Percentiles rank a stretch among this genome's conserved stretches.
Evolutionary conservation across 2,113 vertebrate genomes (phyloP).

Genomic region (Pedetes capensis): DNA sequence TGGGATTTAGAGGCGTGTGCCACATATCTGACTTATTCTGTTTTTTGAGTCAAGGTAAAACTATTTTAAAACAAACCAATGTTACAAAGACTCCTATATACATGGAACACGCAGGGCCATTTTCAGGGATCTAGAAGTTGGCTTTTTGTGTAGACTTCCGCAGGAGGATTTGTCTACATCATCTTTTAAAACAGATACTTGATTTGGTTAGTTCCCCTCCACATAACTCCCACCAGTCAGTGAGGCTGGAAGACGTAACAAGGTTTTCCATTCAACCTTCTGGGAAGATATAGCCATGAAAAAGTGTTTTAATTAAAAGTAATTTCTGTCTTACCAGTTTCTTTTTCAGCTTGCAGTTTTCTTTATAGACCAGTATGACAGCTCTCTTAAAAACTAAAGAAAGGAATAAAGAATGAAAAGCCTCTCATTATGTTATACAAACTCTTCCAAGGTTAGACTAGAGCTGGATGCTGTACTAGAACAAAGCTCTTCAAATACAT

Average conservation of each 20-base stretch:
- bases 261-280: background rate
- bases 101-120: background rate
- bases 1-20: no score
- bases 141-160: background rate
- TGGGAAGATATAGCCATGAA: background rate
- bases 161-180: background rate
- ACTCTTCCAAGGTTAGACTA: background rate
- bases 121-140: background rate
- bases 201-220: background rate
- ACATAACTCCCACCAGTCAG: background rate
- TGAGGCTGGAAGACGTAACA: background rate
- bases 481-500: background rate
- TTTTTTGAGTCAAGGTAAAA: background rate
- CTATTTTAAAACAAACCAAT: background rate
- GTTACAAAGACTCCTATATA: background rate
- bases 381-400: constrained; percentile 96
- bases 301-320: background rate
- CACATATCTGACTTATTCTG: background rate
- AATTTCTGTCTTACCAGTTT: constrained; percentile 89
- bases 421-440: constrained; percentile 26
- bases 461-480: background rate
- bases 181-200: background rate
- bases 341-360: constrained; percentile 96
- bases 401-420: constrained; percentile 68
- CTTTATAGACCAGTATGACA: constrained; percentile 95